A percentile compares a stretch with the other conserved stretches of the same genome.
phyloP scores from a whole-genome alignment of 2,888 invertebrate species.

The Anticlea derivata region DNA sequence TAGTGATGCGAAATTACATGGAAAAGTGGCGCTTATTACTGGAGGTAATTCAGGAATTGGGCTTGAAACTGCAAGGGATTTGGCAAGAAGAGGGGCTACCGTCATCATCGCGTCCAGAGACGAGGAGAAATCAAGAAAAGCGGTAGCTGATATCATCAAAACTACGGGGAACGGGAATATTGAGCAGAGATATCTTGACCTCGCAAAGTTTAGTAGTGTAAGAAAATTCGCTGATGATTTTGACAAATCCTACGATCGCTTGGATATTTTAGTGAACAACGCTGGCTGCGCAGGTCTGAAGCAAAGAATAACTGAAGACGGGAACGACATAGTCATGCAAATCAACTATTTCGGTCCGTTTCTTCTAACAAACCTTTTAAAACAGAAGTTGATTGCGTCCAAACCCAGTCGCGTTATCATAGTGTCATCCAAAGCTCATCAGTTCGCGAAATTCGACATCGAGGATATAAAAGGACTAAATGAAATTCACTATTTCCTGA shows the following conservation, averaged over 20 bases:
- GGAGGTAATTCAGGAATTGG: slow-evolving; percentile 94
- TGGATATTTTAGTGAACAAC: slow-evolving; percentile 87
- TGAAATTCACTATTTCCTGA: slow-evolving; percentile 55
- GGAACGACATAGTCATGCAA: slow-evolving; percentile 85
- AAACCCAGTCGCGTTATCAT: slow-evolving; percentile 71
- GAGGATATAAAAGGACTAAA: slow-evolving; percentile 45
- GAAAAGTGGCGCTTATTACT: slow-evolving; percentile 88
- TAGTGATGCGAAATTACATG: slow-evolving; percentile 58
- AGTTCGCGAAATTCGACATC: slow-evolving; percentile 75
- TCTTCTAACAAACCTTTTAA: slow-evolving; percentile 87
- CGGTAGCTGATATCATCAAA: slow-evolving; percentile 87
- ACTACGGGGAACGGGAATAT: slow-evolving; percentile 88
- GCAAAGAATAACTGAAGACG: slow-evolving; percentile 79
- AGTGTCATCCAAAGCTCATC: slow-evolving; percentile 65
- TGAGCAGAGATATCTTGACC: slow-evolving; percentile 80
- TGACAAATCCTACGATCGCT: slow-evolving; percentile 67
- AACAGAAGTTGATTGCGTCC: slow-evolving; percentile 69
- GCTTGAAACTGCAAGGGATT: slow-evolving; percentile 87
- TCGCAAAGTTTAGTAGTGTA: slow-evolving; percentile 77
- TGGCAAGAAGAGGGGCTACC: slow-evolving; percentile 88
- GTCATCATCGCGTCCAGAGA: slow-evolving; percentile 90
- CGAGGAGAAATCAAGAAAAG: slow-evolving; percentile 86
- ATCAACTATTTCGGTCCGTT: slow-evolving; percentile 89
- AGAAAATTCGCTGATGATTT: slow-evolving; percentile 85
- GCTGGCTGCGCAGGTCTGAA: slow-evolving; percentile 77